Base-by-base conservation (phyloP, 2,888 invertebrate species). In the Pseudococcus jackbeardsleyi region DNA sequence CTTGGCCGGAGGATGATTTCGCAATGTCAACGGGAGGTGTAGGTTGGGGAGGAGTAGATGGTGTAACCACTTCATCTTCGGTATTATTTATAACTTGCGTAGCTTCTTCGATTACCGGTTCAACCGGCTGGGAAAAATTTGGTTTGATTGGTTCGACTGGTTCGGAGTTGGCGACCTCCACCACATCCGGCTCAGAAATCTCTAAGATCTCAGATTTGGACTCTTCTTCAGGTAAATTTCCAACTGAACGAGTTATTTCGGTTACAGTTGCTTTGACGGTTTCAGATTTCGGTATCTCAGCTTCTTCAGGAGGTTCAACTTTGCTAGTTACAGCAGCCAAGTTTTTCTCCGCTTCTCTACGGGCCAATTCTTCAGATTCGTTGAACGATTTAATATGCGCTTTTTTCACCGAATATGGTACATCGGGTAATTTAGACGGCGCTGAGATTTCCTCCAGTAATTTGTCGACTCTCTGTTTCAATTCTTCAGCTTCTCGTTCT, bases 401-500 rank as follows among this genome's bases (percentile, higher is more conserved):
- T 59, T 88, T 88, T 54, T 88, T 88, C 33, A 54, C 39, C 54
- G 88, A 88, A 79, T 79, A 79, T 9, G 88, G 88, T n/a, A 88
- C 39, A 33, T 88, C 88, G 9, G 88, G 79, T 33, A 88, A 15
- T 82, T 88, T 79, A 19, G 88, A 15, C 11, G 94, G 94, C 17
- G 94, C 92, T 19, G 92, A 91, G 0, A 94, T 94, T 90, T 93
- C 93, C 90, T 94, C 94, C 87, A 95, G 92, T 84, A 95, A 91
- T 90, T 93, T 93, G 68, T 94, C 93, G 79, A 95, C 85, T 39
- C 85, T 85, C 22, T 85, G 46, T 19, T 50, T 59, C 59, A 88
- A 77, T 72, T 88, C 85, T 33, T 94, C 91, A 9, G 91, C 90
- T 85, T 91, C 90, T 7, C 90, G 90, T 12, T 85, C 64, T 86